phyloP scores from a whole-genome alignment of 2,797 vertebrate genomes.

The Pipistrellus kuhlii region DNA sequence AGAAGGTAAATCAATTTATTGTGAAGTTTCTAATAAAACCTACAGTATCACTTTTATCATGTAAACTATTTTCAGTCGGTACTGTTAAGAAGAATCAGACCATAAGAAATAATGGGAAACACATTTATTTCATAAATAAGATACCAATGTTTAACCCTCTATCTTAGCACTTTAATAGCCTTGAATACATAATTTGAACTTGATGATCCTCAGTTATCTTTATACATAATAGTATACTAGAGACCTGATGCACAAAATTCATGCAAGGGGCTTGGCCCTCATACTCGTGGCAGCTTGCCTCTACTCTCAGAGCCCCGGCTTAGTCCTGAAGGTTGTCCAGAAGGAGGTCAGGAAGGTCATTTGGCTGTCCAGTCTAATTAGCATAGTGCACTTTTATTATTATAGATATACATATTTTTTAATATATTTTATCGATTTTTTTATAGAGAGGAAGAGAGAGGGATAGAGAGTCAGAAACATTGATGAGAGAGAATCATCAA shows the following conservation, averaged over 20 bases:
- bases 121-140: conserved; percentile 16
- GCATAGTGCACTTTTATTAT: too few species aligned
- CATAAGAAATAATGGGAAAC: background rate
- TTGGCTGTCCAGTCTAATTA: too few species aligned
- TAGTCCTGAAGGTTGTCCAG: too few species aligned
- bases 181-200: background rate
- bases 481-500: too few species aligned
- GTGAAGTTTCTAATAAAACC: background rate
- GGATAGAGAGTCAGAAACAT: too few species aligned
- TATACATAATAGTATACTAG: background rate
- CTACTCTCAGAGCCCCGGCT: accelerated
- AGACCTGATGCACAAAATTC: too few species aligned
- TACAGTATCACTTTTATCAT: background rate
- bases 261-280: too few species aligned
- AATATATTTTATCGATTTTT: too few species aligned
- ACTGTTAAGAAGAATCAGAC: background rate
- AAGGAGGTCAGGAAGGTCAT: too few species aligned
- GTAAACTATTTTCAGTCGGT: background rate
- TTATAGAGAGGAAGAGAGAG: too few species aligned
- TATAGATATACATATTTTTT: background rate
- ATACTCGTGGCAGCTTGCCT: too few species aligned
- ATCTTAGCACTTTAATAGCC: background rate
- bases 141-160: background rate
- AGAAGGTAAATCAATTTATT: conserved; percentile 1
- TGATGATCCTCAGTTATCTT: conserved; percentile 2